Evolutionary conservation across 2,113 vertebrate genomes (phyloP).

Genomic region (Tetrax tetrax): DNA sequence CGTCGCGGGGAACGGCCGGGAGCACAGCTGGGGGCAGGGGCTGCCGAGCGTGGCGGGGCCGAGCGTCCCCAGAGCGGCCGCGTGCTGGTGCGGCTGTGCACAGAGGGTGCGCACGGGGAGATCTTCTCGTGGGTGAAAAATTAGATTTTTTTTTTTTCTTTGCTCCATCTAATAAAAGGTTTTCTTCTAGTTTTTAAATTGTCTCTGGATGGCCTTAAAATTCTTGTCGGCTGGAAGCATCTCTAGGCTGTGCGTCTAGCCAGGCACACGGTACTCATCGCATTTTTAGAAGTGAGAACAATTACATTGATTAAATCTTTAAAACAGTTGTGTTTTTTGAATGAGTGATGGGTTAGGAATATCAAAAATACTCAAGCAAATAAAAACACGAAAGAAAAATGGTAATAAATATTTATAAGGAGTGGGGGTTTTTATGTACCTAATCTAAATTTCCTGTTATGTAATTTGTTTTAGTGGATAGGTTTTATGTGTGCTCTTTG

Average conservation of each 20-base stretch:
- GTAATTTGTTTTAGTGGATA: neutral
- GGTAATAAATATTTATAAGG: constrained; percentile 41
- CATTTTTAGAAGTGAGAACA: neutral
- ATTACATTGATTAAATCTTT: constrained; percentile 7
- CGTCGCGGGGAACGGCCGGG: neutral
- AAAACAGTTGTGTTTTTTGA: neutral
- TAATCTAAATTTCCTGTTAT: neutral
- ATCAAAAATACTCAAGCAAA: neutral
- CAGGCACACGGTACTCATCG: neutral
- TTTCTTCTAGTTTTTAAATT: neutral
- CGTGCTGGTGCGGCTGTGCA: neutral
- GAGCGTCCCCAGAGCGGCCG: accelerated
- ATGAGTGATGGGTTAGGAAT: neutral
- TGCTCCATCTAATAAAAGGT: neutral
- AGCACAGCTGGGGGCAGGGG: accelerated
- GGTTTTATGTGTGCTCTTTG: neutral
- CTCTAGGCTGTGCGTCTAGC: neutral
- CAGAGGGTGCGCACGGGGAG: accelerated
- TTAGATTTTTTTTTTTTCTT: neutral
- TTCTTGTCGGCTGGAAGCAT: neutral
- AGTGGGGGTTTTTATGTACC: neutral
- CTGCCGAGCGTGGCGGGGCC: neutral
- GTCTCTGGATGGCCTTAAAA: neutral
- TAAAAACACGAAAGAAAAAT: neutral
- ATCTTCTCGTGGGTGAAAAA: neutral